These are phyloP conservation scores for Brachyalestes nurse DNA, from an alignment of 2,797 vertebrate genomes.

Conservation along the genomic window DNA sequence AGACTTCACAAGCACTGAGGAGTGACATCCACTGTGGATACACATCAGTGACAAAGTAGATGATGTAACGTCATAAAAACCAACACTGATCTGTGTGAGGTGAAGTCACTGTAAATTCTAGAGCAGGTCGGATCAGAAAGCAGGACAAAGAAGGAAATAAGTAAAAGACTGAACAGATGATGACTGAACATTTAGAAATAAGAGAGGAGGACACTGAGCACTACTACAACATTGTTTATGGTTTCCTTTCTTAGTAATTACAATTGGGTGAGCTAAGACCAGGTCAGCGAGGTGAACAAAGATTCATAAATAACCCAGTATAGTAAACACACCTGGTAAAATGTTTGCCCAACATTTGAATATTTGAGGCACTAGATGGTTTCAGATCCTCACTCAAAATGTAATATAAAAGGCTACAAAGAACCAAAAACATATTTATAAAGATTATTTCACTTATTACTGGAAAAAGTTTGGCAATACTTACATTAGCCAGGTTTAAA, in stretches of 20 bases:
- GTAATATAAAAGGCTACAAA: too few relatives aligned
- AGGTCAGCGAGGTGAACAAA: neutral
- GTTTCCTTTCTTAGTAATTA: constrained; percentile 22
- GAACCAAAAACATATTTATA: too few relatives aligned
- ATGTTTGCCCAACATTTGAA: too few relatives aligned
- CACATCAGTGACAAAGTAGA: neutral
- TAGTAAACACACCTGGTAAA: too few relatives aligned
- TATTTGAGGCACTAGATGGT: too few relatives aligned
- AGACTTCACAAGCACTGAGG: neutral
- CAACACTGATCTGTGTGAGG: neutral
- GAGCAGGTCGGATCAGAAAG: too few relatives aligned
- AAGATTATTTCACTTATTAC: too few relatives aligned
- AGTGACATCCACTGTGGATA: neutral
- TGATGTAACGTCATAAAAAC: neutral
- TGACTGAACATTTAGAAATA: neutral
- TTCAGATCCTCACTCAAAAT: too few relatives aligned
- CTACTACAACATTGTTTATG: neutral
- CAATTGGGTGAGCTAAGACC: neutral
- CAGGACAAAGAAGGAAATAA: neutral
- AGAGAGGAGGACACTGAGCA: neutral
- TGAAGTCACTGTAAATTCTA: neutral
- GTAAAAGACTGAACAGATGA: neutral
- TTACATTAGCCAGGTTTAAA: too few relatives aligned
- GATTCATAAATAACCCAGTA: neutral
- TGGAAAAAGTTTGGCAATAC: too few relatives aligned